Evolutionary conservation across 2,113 vertebrate species (phyloP).

Genomic region (Sylvietta virens): DNA sequence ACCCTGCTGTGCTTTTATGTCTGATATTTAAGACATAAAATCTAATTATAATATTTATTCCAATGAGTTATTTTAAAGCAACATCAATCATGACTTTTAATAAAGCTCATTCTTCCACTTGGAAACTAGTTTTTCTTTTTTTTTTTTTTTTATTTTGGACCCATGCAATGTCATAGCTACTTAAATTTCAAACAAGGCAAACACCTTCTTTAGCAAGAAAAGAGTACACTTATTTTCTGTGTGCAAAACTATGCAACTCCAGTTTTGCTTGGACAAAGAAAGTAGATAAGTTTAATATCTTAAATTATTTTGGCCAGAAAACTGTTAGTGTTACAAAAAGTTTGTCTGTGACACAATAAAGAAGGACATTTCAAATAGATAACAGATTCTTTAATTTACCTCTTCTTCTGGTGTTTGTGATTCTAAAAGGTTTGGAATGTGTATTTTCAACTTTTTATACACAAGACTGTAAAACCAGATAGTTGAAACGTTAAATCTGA

Average conservation of each 20-base stretch:
- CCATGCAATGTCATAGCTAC: rapidly evolving
- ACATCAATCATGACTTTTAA: neutral
- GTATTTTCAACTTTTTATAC: neutral
- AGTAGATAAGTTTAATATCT: neutral
- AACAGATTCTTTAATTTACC: neutral
- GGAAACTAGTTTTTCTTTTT: neutral
- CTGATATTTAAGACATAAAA: neutral
- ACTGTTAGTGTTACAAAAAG: neutral
- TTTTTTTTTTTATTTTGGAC: neutral
- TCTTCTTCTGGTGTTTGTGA: neutral
- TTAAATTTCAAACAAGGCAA: neutral
- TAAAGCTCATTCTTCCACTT: neutral
- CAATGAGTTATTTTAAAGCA: neutral
- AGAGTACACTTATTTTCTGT: neutral
- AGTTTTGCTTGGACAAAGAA: neutral
- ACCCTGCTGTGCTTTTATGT: neutral
- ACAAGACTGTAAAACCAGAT: neutral
- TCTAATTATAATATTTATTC: neutral
- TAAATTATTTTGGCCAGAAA: neutral
- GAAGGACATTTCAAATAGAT: neutral
- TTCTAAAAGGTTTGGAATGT: neutral
- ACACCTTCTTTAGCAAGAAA: neutral
- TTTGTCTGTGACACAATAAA: neutral
- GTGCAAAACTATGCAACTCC: neutral
- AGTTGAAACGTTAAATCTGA: neutral